Base-by-base conservation (phyloP, 1,140 invertebrate species). In the Ceratitis capitata region DNA sequence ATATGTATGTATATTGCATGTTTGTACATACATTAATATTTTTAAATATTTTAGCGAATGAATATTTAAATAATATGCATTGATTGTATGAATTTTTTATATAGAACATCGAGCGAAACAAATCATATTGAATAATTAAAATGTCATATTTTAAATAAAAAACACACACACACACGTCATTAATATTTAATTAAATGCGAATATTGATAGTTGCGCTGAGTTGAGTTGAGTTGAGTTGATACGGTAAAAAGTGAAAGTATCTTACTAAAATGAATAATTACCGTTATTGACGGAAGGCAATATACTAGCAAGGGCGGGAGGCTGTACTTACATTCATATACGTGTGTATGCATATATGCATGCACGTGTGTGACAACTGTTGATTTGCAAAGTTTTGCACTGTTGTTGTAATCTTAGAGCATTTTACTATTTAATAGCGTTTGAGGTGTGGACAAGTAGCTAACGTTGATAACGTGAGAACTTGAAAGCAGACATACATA, bases 61-160 rank as follows among this genome's bases (percentile, higher is more conserved):
- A 78, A 78, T 78, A 78, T 78, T 78, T 78, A 78, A 78, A 78
- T 78, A 39, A 78, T 78, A 26, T 78, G 69, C 35, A 78, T 78
- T 78, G 39, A 78, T 78, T 78, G 69, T 78, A 78, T 78, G 69
- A 9, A 78, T 39, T 78, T 78, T 47, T 78, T 78, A 45, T 78
- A 78, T 45, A 2, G 69, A 78, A 78, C 39, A 78, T 78, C 69
- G 69, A 78, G 69, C 32, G 69, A 45, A 78, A 47, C 39, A 78
- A 78, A 78, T 78, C 39, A 47, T 78, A 78, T 78, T 45, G 69
- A 78, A 45, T 45, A 78, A 74, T 42, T 78, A 78, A 78, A 78
- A 78, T 78, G 69, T 78, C 69, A 78, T 78, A 78, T 78, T 45
- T 78, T 78, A 78, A 78, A 45, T 47, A 78, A n/a, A 78, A 23